Evolutionary conservation across 2,888 invertebrate genomes (phyloP), one percentile per base, ranked within the genome.

Genomic region (Eugnorisma glareosa): DNA sequence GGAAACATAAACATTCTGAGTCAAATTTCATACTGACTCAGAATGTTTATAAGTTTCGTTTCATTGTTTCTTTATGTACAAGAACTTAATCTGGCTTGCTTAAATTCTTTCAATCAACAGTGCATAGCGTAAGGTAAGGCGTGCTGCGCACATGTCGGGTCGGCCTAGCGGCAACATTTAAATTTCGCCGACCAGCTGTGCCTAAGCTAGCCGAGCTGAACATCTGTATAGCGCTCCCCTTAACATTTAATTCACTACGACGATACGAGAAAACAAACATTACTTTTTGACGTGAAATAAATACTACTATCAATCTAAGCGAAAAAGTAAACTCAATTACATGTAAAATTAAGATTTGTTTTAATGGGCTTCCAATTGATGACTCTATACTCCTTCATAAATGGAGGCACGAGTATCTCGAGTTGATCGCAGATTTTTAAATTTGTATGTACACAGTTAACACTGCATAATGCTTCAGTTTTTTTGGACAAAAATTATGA

Each of bases 41-140:
- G 24, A 6, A 63, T 45, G 45, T 3, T n/a, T n/a, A 11, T 40
- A 40, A 40, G 1, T 24, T 28, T 43, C 18, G n/a, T 15, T 43
- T 2, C 31, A 10, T 18, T 63, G 18, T 11, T 3, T 74, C 24
- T 18, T 31, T 18, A 10, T 18, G 10, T 24, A 40, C 11, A 13
- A 13, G 40, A 45, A 28, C 48, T 28, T 71, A 51, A 35, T 11
- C 28, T 61, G 1, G 21, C 13, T 21, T 71, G 24, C 13, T 59
- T 73, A 13, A 28, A 35, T 40, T 51, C 4, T 69, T 69, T 48
- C 70, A 72, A 82, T 82, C 77, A 72, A 64, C 87, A 86, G 83
- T 87, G 88, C 73, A 68, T 75, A 61, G 40, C 45, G 10, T 74
- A 59, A 67, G 54, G 37, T 45, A 63, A 24, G 40, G 40, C 15